Evolutionary conservation across 2,888 invertebrate species (phyloP).

Genomic region (Drosophila longiperda): DNA sequence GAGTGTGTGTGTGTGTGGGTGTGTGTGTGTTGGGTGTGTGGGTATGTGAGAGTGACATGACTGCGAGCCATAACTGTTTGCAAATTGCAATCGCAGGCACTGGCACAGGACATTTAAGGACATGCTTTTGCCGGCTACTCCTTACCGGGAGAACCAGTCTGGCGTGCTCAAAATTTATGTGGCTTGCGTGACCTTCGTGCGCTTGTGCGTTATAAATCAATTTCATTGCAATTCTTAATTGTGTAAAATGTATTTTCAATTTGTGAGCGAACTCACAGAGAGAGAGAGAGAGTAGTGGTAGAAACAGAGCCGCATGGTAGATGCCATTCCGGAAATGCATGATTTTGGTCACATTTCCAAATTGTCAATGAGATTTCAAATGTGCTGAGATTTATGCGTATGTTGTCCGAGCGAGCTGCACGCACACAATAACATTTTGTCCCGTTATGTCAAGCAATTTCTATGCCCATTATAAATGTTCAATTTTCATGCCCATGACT

Average conservation of each 20-base stretch:
- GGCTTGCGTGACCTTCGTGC: conserved; percentile 76
- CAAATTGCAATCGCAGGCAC: conserved; percentile 50
- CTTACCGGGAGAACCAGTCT: conserved; percentile 4
- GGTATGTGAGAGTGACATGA: background rate
- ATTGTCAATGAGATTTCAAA: conserved; percentile 80
- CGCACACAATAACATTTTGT: conserved; percentile 57
- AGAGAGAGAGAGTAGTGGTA: background rate
- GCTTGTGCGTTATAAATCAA: conserved; percentile 76
- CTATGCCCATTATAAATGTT: conserved; percentile 65
- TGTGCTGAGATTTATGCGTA: conserved; percentile 71
- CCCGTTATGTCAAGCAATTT: conserved; percentile 57
- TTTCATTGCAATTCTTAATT: conserved; percentile 79
- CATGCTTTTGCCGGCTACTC: conserved; percentile 21
- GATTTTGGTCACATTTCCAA: conserved; percentile 79
- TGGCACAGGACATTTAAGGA: conserved; percentile 29
- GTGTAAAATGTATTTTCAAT: conserved; percentile 80
- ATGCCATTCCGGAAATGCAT: conserved; percentile 68
- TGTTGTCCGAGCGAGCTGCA: conserved; percentile 37
- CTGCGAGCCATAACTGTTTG: conserved; percentile 44
- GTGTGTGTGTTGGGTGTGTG: conserved; percentile 18
- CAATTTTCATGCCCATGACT: conserved; percentile 40
- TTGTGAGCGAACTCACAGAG: conserved; percentile 30
- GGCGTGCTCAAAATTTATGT: conserved; percentile 67
- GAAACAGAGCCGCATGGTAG: conserved; percentile 6
- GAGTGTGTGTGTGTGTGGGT: conserved; percentile 1